A percentile compares a stretch with the other conserved stretches of the same genome.
These are phyloP conservation scores for Teleopsis dalmanni DNA, from an alignment of 1,140 invertebrate genomes.

Conservation along the genomic window DNA sequence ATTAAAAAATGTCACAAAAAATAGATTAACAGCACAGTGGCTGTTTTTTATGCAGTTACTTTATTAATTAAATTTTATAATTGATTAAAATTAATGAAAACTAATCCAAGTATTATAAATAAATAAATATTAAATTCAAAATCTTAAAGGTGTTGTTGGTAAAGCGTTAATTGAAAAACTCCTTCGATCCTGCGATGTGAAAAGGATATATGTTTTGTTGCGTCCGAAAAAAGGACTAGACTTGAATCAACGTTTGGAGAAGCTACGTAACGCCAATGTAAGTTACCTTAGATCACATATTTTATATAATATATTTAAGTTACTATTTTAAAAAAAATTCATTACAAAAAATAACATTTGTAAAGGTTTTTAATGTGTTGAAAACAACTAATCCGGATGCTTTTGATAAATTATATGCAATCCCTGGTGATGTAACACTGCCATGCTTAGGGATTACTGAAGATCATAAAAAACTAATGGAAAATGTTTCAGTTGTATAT, in stretches of 20 bases:
- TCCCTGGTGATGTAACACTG: slow-evolving; percentile 40
- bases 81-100: too few relatives aligned
- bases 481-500: slow-evolving; percentile 77
- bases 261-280: slow-evolving; percentile 13
- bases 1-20: too few relatives aligned
- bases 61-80: too few relatives aligned
- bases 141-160: slow-evolving; percentile 47
- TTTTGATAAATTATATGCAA: slow-evolving; percentile 33
- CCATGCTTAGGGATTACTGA: slow-evolving; percentile 22
- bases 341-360: too few relatives aligned
- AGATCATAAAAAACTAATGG: slow-evolving; percentile 21
- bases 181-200: slow-evolving; percentile 55
- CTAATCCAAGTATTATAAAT: too few relatives aligned
- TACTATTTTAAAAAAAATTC: too few relatives aligned
- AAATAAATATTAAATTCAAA: too few relatives aligned
- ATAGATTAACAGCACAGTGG: too few relatives aligned
- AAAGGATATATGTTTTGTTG: slow-evolving; percentile 57
- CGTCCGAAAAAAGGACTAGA: slow-evolving; percentile 47
- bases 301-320: too few relatives aligned
- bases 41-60: too few relatives aligned
- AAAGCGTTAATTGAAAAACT: slow-evolving; percentile 63
- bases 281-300: too few relatives aligned
- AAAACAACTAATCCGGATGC: slow-evolving; percentile 26
- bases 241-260: slow-evolving; percentile 15
- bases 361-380: slow-evolving; percentile 61